Conservation (phyloP, 2,888 invertebrate genomes). For the Odontocolon sp. region DNA sequence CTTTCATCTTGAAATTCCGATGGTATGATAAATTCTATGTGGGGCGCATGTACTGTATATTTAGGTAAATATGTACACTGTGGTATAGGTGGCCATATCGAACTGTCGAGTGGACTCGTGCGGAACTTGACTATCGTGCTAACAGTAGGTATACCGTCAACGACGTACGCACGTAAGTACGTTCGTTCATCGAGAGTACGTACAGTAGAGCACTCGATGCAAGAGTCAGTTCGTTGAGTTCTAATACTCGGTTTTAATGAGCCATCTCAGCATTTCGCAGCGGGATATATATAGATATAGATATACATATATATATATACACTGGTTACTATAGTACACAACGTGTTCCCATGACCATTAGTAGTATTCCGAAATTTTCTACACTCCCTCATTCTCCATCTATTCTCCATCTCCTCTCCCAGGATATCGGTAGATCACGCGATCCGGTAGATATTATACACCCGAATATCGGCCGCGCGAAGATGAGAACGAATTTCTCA, state of each 20-base stretch:
- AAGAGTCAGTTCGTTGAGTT: slow-evolving; percentile 15
- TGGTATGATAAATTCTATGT: not conserved
- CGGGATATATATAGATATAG: slow-evolving; percentile 2
- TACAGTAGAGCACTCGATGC: slow-evolving; percentile 18
- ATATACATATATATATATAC: not conserved
- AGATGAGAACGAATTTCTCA: slow-evolving; percentile 37
- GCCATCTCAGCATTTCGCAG: slow-evolving; percentile 16
- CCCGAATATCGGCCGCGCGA: not conserved
- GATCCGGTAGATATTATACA: not conserved
- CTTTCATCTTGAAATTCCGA: not conserved
- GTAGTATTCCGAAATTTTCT: slow-evolving; percentile 35
- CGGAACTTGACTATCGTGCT: slow-evolving; percentile 25
- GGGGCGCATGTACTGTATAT: slow-evolving; percentile 7
- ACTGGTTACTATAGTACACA: not conserved
- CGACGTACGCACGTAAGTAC: slow-evolving; percentile 25
- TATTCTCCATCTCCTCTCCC: not conserved
- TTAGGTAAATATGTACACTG: not conserved
- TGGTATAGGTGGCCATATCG: slow-evolving; percentile 40
- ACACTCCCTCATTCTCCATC: not conserved
- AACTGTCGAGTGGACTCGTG: slow-evolving; percentile 35
- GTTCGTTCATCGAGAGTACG: slow-evolving; percentile 12
- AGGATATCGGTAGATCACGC: slow-evolving; percentile 22
- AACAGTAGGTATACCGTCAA: not conserved
- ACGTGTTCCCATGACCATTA: slow-evolving; percentile 33
- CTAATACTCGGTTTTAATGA: slow-evolving; percentile 30